Evolutionary conservation across 2,113 vertebrate species (phyloP), one percentile per base, ranked within the genome.

Genomic region (Choloepus hoffmanni): DNA sequence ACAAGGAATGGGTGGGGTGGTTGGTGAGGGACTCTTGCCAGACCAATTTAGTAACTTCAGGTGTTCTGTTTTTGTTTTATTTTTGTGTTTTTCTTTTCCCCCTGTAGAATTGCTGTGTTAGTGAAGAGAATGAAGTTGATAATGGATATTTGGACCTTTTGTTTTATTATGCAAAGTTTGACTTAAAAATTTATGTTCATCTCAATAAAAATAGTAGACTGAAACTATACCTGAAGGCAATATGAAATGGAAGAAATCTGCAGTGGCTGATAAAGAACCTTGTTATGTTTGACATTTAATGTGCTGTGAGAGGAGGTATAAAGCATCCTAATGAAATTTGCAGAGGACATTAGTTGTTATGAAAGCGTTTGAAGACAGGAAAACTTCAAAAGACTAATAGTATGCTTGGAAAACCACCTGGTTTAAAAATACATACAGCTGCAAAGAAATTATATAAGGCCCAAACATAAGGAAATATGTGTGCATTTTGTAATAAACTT

Each of bases 241-340:
- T 77, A 65, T 15, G 73, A 86, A 72, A 70, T 90, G 68, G 84
- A 85, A 83, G 43, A 24, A 81, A 65, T 89, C 26, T 86, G 24
- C 50, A 74, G 86, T 72, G 55, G 70, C 60, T 86, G 55, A 63
- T 92, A 70, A 55, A 24, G 21, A 70, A 36, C 55, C 85, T 70
- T 93, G 72, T 73, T 79, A 74, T 26, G 36, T 43, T 89, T 91
- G 87, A 91, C 65, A 73, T 83, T 95, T 95, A 87, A 85, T 90
- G 48, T 90, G 26, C 65, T 91, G 28, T 93, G 70, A 84, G 48
- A 76, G 45, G 65, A 78, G 36, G 36, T 90, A 53, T 67, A 85
- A 45, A 65, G 45, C 53, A 86, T 92, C 83, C 65, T 95, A 65
- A 84, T 93, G 90, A 88, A 68, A 95, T 88, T 86, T 95, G 21